Conservation (phyloP, 2,113 vertebrate species). For the Cepphus grylle region DNA sequence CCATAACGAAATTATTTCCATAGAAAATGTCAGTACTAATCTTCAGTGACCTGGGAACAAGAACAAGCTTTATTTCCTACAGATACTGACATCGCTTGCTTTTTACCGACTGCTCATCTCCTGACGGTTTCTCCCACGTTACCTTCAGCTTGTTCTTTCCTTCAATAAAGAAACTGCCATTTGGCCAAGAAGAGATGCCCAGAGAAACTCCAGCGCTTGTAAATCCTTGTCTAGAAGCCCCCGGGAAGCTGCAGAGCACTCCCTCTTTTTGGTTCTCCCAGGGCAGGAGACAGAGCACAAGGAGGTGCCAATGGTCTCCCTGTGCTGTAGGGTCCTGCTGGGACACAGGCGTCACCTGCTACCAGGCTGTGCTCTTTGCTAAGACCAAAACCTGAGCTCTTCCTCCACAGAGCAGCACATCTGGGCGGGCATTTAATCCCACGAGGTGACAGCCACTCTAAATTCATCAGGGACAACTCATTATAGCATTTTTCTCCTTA, state of each 20-base stretch:
- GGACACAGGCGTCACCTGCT: neutral
- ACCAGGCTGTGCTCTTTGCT: neutral
- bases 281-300: neutral
- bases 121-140: neutral
- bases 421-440: neutral
- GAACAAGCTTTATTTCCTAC: neutral
- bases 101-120: neutral
- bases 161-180: neutral
- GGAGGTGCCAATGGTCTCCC: neutral
- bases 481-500: neutral
- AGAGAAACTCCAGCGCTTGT: neutral
- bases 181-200: neutral
- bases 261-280: neutral
- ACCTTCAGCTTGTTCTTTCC: neutral
- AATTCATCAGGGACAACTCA: neutral
- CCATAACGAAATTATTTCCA: neutral
- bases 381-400: neutral
- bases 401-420: neutral
- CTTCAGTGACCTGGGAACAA: neutral
- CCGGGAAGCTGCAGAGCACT: neutral
- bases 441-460: neutral
- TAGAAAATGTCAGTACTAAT: neutral
- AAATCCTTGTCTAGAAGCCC: neutral
- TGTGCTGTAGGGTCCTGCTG: neutral
- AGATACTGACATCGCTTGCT: neutral